A percentile compares a stretch with the other conserved stretches of the same genome.
Evolutionary conservation across 2,113 vertebrate species (phyloP).

Genomic region (Laticauda laticaudata): DNA sequence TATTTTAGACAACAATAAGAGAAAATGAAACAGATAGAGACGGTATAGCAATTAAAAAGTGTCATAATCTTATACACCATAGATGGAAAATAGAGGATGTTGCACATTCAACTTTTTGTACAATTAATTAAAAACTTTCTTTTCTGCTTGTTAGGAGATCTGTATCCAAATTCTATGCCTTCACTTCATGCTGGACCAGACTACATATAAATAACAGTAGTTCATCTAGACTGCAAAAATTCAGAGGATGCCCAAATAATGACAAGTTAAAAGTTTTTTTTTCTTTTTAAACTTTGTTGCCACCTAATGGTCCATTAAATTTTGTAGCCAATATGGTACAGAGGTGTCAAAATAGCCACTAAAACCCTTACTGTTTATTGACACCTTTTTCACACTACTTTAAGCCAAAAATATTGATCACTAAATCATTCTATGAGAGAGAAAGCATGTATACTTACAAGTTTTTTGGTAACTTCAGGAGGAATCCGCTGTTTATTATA

Average conservation of each 20-base stretch:
- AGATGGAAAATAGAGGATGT: no score
- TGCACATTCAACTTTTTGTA: not conserved
- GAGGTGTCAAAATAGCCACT: not conserved
- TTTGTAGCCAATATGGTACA: not conserved
- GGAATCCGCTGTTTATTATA: slow-evolving; percentile 91
- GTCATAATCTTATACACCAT: not conserved
- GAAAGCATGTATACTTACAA: slow-evolving; percentile 73
- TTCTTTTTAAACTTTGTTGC: not conserved
- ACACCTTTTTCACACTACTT: not conserved
- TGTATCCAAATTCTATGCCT: not conserved
- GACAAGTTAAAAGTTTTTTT: not conserved
- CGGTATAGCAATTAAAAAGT: not conserved
- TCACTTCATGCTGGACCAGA: not conserved
- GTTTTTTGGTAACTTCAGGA: slow-evolving; percentile 89
- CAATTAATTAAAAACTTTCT: not conserved
- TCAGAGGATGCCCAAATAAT: not conserved
- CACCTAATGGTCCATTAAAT: not conserved
- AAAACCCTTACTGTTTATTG: not conserved
- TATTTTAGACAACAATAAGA: not conserved
- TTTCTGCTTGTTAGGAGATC: not conserved
- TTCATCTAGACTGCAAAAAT: not conserved
- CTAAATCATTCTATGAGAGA: not conserved
- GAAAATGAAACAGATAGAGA: not conserved
- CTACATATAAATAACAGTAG: not conserved
- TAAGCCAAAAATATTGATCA: not conserved